Base-by-base conservation (phyloP, 2,888 invertebrate species). In the Rhogogaster chlorosoma region DNA sequence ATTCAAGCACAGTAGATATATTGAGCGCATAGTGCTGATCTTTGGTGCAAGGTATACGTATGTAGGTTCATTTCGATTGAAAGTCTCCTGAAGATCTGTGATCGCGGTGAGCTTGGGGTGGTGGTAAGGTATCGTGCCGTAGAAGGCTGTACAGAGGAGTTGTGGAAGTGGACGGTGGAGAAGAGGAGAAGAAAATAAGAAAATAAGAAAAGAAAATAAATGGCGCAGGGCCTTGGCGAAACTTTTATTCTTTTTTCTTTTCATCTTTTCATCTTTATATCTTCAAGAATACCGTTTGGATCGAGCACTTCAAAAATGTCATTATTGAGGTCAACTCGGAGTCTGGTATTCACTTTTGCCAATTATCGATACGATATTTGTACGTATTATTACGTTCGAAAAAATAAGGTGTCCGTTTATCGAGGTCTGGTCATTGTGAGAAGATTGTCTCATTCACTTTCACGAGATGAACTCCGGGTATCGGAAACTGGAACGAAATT, bases 401-500 rank as follows among this genome's bases (percentile, higher is more conserved):
- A 77, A 77, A 77, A 77, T 77, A 49, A 77, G 45, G 22, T 26
- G 22, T 61, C 26, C 38, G n/a, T 18, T 26, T 73, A n/a, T 77
- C 77, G 29, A 45, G 29, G 77, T 15, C 49, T n/a, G n/a, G n/a
- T 77, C 45, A 49, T 49, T 32, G 9, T 29, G 32, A 6, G 2
- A 53, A 45, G 1, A 29, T 53, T 22, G 61, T 38, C 15, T 61
- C 10, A 61, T 78, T 78, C 57, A 80, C 80, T 61, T 61, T 80
- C 57, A 77, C 77, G 77, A 49, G 22, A 77, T 53, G 61, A 22
- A 22, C 36, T 61, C 12, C 45, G 15, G 61, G 57, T 61, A 38
- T 61, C 80, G 80, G 12, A 22, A 61, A 61, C 80, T 80, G 80
- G 61, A 61, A 80, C 22, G n/a, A 38, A 61, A 80, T 61, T 80